Percentiles rank a stretch among this genome's conserved stretches.
These are phyloP conservation scores for Cranoglanis bouderius DNA, from an alignment of 2,113 vertebrate genomes.

Conservation along the genomic window DNA sequence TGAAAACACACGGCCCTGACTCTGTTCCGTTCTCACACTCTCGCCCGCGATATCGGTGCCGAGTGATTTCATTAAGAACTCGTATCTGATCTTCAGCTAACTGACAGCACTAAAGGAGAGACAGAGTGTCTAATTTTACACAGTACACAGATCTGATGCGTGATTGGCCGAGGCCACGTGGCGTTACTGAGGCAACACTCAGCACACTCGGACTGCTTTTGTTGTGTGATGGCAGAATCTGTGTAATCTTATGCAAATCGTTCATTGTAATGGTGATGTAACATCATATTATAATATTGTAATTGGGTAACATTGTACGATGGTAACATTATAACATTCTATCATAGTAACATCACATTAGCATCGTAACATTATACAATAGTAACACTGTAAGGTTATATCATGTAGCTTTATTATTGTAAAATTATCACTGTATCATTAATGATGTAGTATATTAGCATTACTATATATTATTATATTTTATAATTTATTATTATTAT, in stretches of 20 bases:
- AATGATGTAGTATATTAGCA: no score
- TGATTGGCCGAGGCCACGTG: neutral
- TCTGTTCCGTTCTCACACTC: neutral
- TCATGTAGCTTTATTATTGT: no score
- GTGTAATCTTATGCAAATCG: neutral
- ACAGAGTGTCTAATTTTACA: neutral
- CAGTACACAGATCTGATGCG: neutral
- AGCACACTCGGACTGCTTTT: neutral
- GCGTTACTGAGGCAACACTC: neutral
- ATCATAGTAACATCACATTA: no score
- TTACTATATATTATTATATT: no score
- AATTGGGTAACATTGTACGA: neutral
- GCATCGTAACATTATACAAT: no score
- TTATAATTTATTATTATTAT: no score
- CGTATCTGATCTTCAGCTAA: neutral
- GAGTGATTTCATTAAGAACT: constrained; percentile 1
- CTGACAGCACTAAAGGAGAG: neutral
- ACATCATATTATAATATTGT: neutral
- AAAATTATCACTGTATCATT: no score
- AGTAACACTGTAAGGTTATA: no score
- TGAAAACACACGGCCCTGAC: neutral
- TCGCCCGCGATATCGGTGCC: neutral
- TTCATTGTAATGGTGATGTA: neutral
- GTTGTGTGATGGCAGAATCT: neutral
- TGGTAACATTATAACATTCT: no score